Base-by-base conservation (phyloP, 1,140 invertebrate species). In the Nasonia giraulti region DNA sequence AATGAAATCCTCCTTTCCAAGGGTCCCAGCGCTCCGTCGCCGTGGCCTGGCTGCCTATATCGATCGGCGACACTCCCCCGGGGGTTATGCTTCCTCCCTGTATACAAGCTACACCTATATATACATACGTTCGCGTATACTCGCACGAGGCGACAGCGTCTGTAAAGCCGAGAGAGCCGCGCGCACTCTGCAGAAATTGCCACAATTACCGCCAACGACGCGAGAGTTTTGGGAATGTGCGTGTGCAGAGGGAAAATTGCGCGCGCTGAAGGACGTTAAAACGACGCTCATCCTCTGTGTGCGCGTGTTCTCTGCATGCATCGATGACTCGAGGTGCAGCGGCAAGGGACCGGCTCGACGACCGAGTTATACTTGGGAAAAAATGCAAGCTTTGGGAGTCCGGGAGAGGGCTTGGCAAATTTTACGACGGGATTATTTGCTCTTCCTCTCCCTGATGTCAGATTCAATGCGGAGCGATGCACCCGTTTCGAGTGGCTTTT, bases 1-100 rank as follows among this genome's bases (percentile, higher is more conserved):
- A 81, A 81, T 81, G 80, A 81, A 81, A 81, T 81, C 80, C 75
- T 77, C 75, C 68, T 81, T 44, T 68, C 44, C 23, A 11, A 71
- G 23, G 69, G 12, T 33, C 31, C 23, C 69, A 31, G 20, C 20
- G 55, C 55, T 62, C 55, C 3, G 66, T n/a, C 8, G n/a, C 4
- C 33, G n/a, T n/a, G 20, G n/a, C 20, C n/a, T 27, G 10, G 2
- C 23, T 71, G 68, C 31, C 68, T 71, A 71, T 71, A 71, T 71
- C 68, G 68, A 71, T 71, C 68, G 68, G 27, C 68, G 68, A 33
- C 11, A 71, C 68, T n/a, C n/a, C 23, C 27, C 23, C n/a, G 68
- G 55, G 20, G 55, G 55, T 62, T 62, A 62, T n/a, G 55, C 55
- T 17, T 62, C 6, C 55, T 62, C 33, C 33, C 55, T 62, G 55